Evolutionary conservation across 2,888 invertebrate species (phyloP).

Genomic region (Saturnia japonica): DNA sequence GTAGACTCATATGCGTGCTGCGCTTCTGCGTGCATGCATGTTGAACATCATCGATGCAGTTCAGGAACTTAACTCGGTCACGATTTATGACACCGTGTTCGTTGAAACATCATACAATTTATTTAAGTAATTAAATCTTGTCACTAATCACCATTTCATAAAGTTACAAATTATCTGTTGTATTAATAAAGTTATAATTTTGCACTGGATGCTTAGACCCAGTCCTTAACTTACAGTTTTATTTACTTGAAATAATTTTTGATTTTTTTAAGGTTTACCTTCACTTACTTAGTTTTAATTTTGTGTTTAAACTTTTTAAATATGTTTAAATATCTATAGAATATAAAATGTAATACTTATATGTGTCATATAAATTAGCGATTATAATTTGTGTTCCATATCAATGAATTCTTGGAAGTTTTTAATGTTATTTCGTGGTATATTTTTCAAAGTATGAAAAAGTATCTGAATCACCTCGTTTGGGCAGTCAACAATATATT

Average conservation of each 20-base stretch:
- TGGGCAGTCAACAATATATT: not conserved
- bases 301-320: too few species aligned
- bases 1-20: constrained; percentile 31
- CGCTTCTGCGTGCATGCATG: constrained; percentile 30
- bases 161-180: not conserved
- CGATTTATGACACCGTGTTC: constrained; percentile 54
- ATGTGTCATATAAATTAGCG: too few species aligned
- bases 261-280: too few species aligned
- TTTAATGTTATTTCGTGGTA: too few species aligned
- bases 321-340: too few species aligned
- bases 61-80: constrained; percentile 60
- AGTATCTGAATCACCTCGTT: not conserved
- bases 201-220: too few species aligned
- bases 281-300: too few species aligned
- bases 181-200: not conserved
- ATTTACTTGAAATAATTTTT: too few species aligned
- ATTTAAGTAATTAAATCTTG: constrained; percentile 27
- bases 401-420: too few species aligned
- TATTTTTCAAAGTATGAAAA: not conserved
- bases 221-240: too few species aligned
- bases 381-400: too few species aligned
- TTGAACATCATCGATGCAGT: constrained; percentile 39
- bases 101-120: constrained; percentile 41
- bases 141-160: constrained; percentile 21
- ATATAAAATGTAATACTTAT: too few species aligned